Evolutionary conservation across 1,140 invertebrate species (phyloP).

Genomic region (Eriosoma lanigerum): DNA sequence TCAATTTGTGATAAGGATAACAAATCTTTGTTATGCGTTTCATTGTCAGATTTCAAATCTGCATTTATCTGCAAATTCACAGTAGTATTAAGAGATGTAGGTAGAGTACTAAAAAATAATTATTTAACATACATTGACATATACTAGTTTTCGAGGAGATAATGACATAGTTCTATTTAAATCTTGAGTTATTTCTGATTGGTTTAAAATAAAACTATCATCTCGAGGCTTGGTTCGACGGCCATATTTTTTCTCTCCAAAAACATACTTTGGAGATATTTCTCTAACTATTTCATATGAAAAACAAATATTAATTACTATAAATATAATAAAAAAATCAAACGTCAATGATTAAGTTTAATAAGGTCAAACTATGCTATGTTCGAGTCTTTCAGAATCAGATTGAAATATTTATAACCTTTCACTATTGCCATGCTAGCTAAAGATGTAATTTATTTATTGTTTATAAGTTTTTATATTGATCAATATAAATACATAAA

Average conservation of each 20-base stretch:
- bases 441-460: background rate
- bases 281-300: constrained; percentile 60
- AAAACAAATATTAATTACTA: constrained; percentile 6
- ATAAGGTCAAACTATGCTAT: background rate
- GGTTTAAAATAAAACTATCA: constrained; percentile 53
- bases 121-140: constrained; percentile 31
- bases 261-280: constrained; percentile 72
- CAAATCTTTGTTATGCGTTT: background rate
- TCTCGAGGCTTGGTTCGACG: constrained; percentile 65
- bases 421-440: background rate
- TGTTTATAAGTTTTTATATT: constrained; percentile 16
- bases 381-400: background rate
- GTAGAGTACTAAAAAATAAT: background rate
- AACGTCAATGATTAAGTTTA: background rate
- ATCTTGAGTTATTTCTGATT: constrained; percentile 50
- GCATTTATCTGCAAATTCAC: background rate
- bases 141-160: constrained; percentile 13
- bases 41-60: background rate
- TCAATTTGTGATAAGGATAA: constrained; percentile 43
- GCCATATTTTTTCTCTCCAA: constrained; percentile 77
- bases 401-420: constrained; percentile 16
- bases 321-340: constrained; percentile 4
- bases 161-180: constrained; percentile 12
- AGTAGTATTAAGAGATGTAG: background rate
- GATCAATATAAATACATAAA: background rate